Conservation (phyloP, 2,797 vertebrate species). For the Sylvilagus floridanus region DNA sequence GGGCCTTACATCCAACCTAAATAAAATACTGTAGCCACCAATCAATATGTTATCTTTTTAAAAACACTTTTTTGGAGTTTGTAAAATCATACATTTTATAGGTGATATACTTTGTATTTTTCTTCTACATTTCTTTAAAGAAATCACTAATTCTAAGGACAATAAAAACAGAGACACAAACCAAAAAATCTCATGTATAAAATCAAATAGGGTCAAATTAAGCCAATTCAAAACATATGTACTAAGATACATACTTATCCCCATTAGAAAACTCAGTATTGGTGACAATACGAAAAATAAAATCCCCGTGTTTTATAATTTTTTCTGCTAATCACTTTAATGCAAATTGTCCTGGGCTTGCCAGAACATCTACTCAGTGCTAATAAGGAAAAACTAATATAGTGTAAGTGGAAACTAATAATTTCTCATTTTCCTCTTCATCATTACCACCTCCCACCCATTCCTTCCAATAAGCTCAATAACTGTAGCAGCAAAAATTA, state of each 20-base stretch:
- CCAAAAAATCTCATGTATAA: conserved; percentile 36
- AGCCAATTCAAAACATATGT: not conserved
- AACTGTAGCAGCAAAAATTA: conserved; percentile 35
- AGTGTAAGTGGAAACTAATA: conserved; percentile 15
- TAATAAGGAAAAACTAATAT: conserved; percentile 35
- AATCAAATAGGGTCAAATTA: not conserved
- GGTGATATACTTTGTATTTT: not conserved
- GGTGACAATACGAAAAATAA: not conserved
- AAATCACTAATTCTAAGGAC: not conserved
- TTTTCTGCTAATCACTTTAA: not conserved
- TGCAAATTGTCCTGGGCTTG: not conserved
- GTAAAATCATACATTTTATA: not conserved
- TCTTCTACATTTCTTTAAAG: not conserved
- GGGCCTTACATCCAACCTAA: not conserved
- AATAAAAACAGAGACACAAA: not conserved
- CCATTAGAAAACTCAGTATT: not conserved
- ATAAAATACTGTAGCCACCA: not conserved
- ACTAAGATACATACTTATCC: conserved; percentile 10
- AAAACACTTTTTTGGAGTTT: not conserved
- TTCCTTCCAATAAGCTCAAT: not conserved
- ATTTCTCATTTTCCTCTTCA: not conserved
- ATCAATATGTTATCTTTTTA: conserved; percentile 18
- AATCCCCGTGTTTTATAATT: conserved; percentile 15
- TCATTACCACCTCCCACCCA: not conserved
- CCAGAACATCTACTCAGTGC: conserved; percentile 27